Evolutionary conservation across 1,140 invertebrate genomes (phyloP).

Genomic region (Cyphomyrmex costatus): DNA sequence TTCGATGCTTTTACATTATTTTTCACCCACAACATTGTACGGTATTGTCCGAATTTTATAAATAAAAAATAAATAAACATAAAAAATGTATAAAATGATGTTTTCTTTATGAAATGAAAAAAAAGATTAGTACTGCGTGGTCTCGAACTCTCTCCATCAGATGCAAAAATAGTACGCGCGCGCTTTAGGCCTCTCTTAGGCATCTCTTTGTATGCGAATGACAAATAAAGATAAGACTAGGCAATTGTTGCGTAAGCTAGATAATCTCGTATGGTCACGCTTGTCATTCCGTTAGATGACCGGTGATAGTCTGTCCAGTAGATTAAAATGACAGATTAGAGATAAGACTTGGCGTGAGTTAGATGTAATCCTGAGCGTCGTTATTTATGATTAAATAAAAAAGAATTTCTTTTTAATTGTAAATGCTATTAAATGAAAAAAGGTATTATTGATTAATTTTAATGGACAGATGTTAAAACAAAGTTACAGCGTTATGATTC

Average conservation of each 20-base stretch:
- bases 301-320: background rate
- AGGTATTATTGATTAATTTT: background rate
- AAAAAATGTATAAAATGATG: no score
- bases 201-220: no score
- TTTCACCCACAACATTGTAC: no score
- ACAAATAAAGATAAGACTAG: background rate
- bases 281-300: background rate
- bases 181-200: no score
- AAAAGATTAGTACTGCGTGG: no score
- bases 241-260: background rate
- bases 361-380: background rate
- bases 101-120: no score
- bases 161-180: no score
- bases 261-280: background rate
- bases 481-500: background rate
- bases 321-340: slow-evolving; percentile 22
- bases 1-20: no score
- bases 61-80: no score
- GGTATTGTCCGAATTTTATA: no score
- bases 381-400: background rate
- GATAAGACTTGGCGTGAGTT: background rate
- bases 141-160: no score
- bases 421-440: background rate
- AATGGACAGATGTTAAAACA: background rate
- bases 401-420: slow-evolving; percentile 11